Base-by-base conservation (phyloP, 2,113 vertebrate genomes). In the Pseudorhombus dupliciocellatus region DNA sequence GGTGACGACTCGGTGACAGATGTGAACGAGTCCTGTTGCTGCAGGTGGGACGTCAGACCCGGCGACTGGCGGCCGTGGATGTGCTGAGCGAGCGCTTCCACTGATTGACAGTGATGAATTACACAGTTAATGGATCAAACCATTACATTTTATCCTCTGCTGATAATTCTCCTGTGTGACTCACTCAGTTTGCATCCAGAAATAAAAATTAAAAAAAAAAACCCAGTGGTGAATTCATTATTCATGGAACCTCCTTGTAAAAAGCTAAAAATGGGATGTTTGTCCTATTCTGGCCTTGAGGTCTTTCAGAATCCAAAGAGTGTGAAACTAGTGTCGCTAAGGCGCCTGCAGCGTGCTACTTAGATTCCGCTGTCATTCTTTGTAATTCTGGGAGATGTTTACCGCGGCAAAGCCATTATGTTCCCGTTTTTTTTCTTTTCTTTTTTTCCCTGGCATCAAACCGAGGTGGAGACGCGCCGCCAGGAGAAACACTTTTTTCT, bases 71-170 rank as follows among this genome's bases (percentile, higher is more conserved):
- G 46, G 79, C 40, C 40, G 8, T 55, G 60, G 50, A 64, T 52
- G 53, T 7, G 24, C 28, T 22, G 73, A 16, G 54, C 28, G 67
- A 69, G 62, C 11, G 53, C 25, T 14, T 53, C 57, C 56, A 7
- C 52, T 71, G 74, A 79, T 56, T 69, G 84, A 67, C 70, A 74
- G 66, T 71, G 78, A 86, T 72, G 69, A 70, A 87, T 70, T 72
- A 60, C 70, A 66, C 65, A 18, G 52, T 71, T 86, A 83, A 86
- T 66, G 14, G 25, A 55, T 66, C 63, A 82, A 77, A 67, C 46
- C 28, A 21, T 44, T 71, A 37, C 53, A 26, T 57, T 11, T 11
- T 21, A 55, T 50, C 34, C 15, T 34, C 37, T 20, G 30, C 30
- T 18, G 70, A 21, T 8, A n/a, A 8, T 10, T 50, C 46, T 9